These are phyloP conservation scores for Deroplatys truncata DNA, from an alignment of 2,888 invertebrate genomes.

Conservation along the genomic window DNA sequence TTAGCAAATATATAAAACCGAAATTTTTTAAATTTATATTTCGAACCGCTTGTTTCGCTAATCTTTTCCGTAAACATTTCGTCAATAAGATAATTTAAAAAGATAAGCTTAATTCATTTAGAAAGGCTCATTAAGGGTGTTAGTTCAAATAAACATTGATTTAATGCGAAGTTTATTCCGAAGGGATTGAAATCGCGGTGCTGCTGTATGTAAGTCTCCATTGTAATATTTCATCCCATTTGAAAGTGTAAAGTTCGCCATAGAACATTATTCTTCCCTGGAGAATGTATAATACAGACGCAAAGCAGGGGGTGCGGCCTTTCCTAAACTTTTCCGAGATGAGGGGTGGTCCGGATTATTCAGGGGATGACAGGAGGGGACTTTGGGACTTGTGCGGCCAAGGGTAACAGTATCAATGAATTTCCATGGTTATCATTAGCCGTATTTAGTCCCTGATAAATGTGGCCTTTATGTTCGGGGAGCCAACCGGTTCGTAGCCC, in stretches of 20 bases:
- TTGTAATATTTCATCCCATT: not conserved
- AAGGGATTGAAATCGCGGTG: not conserved
- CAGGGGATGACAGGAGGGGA: not conserved
- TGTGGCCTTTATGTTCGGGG: slow-evolving; percentile 2
- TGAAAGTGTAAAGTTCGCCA: not conserved
- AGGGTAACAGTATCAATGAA: slow-evolving; percentile 21
- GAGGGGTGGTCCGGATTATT: not conserved
- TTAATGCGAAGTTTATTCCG: not conserved
- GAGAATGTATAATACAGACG: not conserved
- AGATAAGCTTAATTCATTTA: not conserved
- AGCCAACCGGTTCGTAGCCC: slow-evolving; percentile 2
- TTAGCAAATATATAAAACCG: no score
- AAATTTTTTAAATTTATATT: no score
- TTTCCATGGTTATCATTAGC: slow-evolving; percentile 23
- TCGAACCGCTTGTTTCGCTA: no score
- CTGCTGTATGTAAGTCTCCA: not conserved
- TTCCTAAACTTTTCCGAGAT: not conserved
- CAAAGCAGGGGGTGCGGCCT: not conserved
- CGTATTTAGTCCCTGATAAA: slow-evolving; percentile 23
- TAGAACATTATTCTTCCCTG: not conserved
- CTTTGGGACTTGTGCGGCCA: not conserved
- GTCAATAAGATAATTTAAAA: no score
- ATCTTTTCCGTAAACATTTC: no score
- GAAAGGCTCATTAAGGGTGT: not conserved
- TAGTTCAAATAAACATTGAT: not conserved